Percentiles rank a stretch among this genome's conserved stretches.
Conservation (phyloP, 1,140 invertebrate genomes). For the Macrosteles quadrilineatus region DNA sequence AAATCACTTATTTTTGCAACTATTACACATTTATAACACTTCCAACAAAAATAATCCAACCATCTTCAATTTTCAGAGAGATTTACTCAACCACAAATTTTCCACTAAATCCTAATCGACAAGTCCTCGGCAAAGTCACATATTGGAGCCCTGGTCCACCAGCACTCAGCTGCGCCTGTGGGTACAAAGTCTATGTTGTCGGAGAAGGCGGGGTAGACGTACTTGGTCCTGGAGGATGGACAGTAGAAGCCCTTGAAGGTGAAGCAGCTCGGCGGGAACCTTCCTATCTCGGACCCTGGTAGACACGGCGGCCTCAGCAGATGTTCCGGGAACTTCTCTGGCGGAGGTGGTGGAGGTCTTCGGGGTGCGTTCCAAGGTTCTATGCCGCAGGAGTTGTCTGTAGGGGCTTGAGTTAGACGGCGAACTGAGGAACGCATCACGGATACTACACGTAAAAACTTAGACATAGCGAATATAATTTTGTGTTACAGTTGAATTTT, state of each 20-base stretch:
- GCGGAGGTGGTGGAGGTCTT: not conserved
- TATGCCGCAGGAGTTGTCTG: not conserved
- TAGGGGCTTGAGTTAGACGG: too few species aligned
- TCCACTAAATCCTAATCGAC: too few species aligned
- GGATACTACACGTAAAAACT: too few species aligned
- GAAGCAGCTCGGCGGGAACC: not conserved
- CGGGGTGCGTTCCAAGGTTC: not conserved
- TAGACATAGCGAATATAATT: too few species aligned
- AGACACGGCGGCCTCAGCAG: not conserved
- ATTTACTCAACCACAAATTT: too few species aligned
- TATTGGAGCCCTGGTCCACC: not conserved
- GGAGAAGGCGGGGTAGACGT: constrained; percentile 2
- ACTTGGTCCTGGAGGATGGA: not conserved
- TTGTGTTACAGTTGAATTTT: too few species aligned
- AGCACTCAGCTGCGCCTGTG: constrained; percentile 1
- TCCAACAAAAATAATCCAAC: too few species aligned
- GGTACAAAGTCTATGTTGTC: constrained; percentile 17
- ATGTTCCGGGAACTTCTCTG: not conserved
- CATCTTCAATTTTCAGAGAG: too few species aligned
- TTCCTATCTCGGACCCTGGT: not conserved
- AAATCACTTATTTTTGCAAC: too few species aligned
- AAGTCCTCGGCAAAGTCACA: too few species aligned
- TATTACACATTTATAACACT: too few species aligned
- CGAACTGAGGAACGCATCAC: too few species aligned
- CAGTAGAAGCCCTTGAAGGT: constrained; percentile 10